Conservation (phyloP, 53 echinoderm and acorn worm species). For the Zoroaster sp. region DNA sequence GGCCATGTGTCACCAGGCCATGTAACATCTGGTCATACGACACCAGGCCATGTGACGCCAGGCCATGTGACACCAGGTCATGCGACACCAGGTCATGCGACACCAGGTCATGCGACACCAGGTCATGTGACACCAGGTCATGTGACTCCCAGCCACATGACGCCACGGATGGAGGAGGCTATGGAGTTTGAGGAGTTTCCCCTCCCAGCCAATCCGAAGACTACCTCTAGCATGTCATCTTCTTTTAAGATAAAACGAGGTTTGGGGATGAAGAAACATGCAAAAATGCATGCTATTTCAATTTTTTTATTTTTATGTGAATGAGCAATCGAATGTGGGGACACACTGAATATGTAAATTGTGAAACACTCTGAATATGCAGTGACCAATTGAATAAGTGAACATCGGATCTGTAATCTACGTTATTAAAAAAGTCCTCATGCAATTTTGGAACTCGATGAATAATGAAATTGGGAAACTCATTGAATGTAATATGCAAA, state of each 20-base stretch:
- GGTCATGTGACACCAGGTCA: not conserved
- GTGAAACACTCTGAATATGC: no score
- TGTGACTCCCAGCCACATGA: not conserved
- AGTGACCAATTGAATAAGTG: no score
- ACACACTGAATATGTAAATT: no score
- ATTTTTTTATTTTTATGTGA: no score
- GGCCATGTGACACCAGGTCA: constrained; percentile 4
- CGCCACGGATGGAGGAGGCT: constrained; percentile 38
- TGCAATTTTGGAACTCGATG: no score
- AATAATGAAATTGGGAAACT: no score
- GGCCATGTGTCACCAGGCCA: constrained; percentile 30
- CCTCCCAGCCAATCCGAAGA: not conserved
- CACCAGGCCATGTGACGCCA: constrained; percentile 41
- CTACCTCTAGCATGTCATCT: not conserved
- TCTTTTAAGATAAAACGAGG: constrained; percentile 72
- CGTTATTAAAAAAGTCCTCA: no score
- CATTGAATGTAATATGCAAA: no score
- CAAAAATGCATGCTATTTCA: no score
- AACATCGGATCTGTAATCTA: no score
- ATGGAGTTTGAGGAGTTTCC: constrained; percentile 69
- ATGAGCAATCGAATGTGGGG: no score
- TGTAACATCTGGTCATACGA: constrained; percentile 20
- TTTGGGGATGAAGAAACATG: constrained; percentile 68
- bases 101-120: not conserved
- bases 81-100: constrained; percentile 9